phyloP scores from a whole-genome alignment of 2,113 vertebrate genomes.

The Brevimyrus niger region DNA sequence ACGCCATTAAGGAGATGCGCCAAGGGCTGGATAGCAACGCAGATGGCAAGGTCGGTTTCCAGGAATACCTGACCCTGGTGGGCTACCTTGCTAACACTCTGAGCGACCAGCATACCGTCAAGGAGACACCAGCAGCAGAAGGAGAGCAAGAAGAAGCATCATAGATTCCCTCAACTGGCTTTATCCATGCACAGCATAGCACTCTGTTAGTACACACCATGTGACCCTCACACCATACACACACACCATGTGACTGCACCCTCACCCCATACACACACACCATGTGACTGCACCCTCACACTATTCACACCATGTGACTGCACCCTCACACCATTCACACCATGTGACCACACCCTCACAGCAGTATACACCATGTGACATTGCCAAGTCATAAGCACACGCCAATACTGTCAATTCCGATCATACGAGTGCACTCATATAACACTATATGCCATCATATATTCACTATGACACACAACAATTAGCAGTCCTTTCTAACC shows the following conservation, averaged over 20 bases:
- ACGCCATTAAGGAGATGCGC: slow-evolving; percentile 54
- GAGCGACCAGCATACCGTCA: slow-evolving; percentile 42
- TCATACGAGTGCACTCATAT: not conserved
- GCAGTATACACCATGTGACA: not conserved
- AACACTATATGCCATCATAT: not conserved
- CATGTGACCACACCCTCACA: not conserved
- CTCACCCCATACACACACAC: not conserved
- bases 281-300: not conserved
- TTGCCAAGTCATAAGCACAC: not conserved
- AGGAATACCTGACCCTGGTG: slow-evolving; percentile 63
- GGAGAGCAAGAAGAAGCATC: slow-evolving; percentile 10
- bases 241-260: not conserved
- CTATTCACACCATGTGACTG: not conserved
- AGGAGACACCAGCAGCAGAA: slow-evolving; percentile 24
- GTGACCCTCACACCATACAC: not conserved
- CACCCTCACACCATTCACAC: not conserved
- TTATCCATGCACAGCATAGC: slow-evolving; percentile 12
- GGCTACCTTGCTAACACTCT: slow-evolving; percentile 53
- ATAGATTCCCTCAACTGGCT: slow-evolving; percentile 19
- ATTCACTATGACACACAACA: not conserved
- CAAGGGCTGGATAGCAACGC: slow-evolving; percentile 53
- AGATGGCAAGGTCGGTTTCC: slow-evolving; percentile 60
- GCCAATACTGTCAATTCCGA: not conserved
- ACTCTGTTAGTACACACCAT: slow-evolving; percentile 14
- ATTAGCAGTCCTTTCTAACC: not conserved